These are phyloP conservation scores for Parapsyche elsis DNA, from an alignment of 1,140 invertebrate species.

Conservation along the genomic window DNA sequence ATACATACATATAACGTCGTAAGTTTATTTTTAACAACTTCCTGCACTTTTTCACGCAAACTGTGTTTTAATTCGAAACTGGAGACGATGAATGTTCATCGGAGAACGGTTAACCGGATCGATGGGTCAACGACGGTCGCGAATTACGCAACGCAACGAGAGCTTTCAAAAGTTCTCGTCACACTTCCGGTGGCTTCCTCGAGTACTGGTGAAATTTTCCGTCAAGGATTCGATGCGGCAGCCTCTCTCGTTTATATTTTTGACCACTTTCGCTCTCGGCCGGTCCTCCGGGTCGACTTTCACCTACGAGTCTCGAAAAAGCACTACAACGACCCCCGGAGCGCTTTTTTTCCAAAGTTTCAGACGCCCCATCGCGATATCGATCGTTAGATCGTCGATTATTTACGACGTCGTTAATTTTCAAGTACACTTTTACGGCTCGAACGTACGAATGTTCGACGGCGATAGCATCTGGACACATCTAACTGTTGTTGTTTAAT, in stretches of 20 bases:
- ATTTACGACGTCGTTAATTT: constrained; percentile 25
- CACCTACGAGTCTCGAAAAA: constrained; percentile 9
- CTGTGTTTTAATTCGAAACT: too few relatives aligned
- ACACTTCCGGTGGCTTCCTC: neutral
- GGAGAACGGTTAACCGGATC: too few relatives aligned
- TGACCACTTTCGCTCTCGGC: constrained; percentile 15
- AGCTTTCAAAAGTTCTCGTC: constrained; percentile 2
- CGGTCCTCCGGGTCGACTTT: constrained; percentile 22
- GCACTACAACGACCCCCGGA: constrained; percentile 11
- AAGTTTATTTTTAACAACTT: too few relatives aligned
- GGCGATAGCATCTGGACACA: neutral
- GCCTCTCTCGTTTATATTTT: constrained; percentile 8
- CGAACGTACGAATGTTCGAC: neutral
- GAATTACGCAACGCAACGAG: neutral
- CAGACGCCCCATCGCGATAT: neutral
- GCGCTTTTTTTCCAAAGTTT: neutral
- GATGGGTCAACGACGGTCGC: too few relatives aligned
- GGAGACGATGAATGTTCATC: too few relatives aligned
- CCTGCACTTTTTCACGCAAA: too few relatives aligned
- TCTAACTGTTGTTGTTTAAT: neutral
- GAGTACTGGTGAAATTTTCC: neutral
- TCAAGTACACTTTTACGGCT: neutral
- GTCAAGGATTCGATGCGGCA: neutral
- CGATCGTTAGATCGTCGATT: constrained; percentile 1
- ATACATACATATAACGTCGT: too few relatives aligned